Base-by-base conservation (phyloP, 2,113 vertebrate genomes). In the Psilopsiagon aymara region DNA sequence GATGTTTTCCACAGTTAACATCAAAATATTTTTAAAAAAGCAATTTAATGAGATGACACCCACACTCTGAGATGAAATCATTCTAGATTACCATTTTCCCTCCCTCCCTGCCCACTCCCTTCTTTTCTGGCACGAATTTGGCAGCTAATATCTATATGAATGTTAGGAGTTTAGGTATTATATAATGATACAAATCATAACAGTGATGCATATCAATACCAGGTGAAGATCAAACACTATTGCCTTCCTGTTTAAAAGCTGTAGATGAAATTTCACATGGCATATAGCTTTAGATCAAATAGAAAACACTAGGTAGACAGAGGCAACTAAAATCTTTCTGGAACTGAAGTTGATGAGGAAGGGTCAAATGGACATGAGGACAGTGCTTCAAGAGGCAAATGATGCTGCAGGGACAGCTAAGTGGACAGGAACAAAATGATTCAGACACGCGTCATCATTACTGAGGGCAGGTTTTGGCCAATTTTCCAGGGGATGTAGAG, bases 11-110 rank as follows among this genome's bases (percentile, higher is more conserved):
- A 75, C 8, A 75, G 75, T 77, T 94, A 85, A 51, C 69, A 94
- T 91, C 28, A 88, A 94, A 86, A 95, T 95, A 89, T 86, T 94
- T 84, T 95, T 94, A 49, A 51, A 86, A 91, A 92, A 82, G 62
- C 24, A 68, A 74, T 90, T 90, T 88, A 95, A 96, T 86, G 89
- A 90, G 80, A 74, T 90, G 47, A 70, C 90, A 66, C 73, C 91
- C 79, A 92, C 89, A 47, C 16, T 66, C 27, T 29, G 35, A 91
- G 88, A 86, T 92, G n/a, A 91, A 97, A 77, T 95, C 60, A 88
- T 66, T 86, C 68, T 89, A 44, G 59, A 85, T 69, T 87, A 75
- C 41, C 63, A 70, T 86, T 79, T 96, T 85, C 20, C 39, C 67
- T 92, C 67, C 44, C 49, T 77, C 10, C 27, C 75, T 83, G 24